These are phyloP conservation scores for Eilema depressum DNA, from an alignment of 2,888 invertebrate species.

Conservation along the genomic window DNA sequence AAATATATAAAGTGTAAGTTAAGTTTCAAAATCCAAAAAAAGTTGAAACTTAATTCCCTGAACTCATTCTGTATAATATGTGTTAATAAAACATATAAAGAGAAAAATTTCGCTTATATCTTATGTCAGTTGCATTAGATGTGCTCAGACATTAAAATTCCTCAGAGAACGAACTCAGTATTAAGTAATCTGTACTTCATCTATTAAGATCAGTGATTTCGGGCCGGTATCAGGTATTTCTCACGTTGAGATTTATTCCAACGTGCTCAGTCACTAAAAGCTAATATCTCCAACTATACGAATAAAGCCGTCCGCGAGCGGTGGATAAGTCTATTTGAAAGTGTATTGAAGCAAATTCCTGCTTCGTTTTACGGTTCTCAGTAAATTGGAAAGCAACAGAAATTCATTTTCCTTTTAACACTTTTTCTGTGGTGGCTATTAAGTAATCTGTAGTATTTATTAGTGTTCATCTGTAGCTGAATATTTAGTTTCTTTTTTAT, in stretches of 20 bases:
- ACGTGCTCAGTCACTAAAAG: not conserved
- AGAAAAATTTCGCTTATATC: no score
- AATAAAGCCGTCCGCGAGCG: not conserved
- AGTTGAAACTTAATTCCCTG: no score
- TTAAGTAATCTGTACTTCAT: not conserved
- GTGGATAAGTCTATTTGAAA: not conserved
- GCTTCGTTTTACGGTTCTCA: not conserved
- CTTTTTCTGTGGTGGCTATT: not conserved
- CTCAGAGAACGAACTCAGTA: not conserved
- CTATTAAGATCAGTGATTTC: not conserved
- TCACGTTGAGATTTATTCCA: not conserved
- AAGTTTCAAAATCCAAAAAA: no score
- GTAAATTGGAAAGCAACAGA: not conserved
- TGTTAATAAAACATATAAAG: no score
- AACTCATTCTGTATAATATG: no score
- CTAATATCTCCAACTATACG: constrained; percentile 4
- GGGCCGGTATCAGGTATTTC: not conserved
- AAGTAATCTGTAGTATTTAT: not conserved
- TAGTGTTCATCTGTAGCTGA: not conserved
- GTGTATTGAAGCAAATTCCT: not conserved
- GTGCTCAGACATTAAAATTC: not conserved
- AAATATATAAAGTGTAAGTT: no score
- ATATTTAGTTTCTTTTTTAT: not conserved
- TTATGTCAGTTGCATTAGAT: not conserved
- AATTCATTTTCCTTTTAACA: not conserved